Conservation (phyloP, 2,797 vertebrate genomes). For the Numenius phaeopus region DNA sequence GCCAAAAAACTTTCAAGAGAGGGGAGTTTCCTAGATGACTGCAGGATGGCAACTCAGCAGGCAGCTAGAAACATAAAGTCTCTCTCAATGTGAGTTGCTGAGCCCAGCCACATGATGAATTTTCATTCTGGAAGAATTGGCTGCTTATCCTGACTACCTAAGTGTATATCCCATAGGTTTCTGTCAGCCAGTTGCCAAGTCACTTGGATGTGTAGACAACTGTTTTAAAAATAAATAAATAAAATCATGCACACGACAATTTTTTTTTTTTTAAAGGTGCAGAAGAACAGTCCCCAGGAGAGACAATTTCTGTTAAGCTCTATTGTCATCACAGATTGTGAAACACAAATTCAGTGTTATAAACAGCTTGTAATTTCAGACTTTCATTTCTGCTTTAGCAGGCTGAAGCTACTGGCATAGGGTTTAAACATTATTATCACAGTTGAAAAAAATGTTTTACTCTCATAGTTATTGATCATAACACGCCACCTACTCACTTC, state of each 20-base stretch:
- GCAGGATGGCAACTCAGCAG: not conserved
- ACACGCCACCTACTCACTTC: slow-evolving; percentile 52
- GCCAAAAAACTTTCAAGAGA: not conserved
- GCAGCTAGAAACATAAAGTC: not conserved
- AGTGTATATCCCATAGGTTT: slow-evolving; percentile 40
- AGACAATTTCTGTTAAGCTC: slow-evolving; percentile 63
- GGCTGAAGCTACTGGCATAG: slow-evolving; percentile 39
- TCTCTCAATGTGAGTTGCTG: not conserved
- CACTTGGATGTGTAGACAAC: slow-evolving; percentile 42
- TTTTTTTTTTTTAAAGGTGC: slow-evolving; percentile 51
- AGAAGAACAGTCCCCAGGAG: slow-evolving; percentile 60
- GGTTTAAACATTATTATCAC: slow-evolving; percentile 71
- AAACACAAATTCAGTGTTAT: slow-evolving; percentile 69
- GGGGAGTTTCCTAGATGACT: not conserved
- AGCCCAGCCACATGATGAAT: not conserved
- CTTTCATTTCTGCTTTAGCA: slow-evolving; percentile 62
- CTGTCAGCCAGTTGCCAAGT: slow-evolving; percentile 60
- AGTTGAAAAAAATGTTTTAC: slow-evolving; percentile 56
- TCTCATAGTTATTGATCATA: slow-evolving; percentile 56
- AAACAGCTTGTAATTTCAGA: slow-evolving; percentile 76
- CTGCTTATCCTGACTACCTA: not conserved
- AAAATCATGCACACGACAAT: not conserved
- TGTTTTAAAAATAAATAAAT: slow-evolving; percentile 57
- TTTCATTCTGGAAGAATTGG: not conserved
- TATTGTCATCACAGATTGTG: slow-evolving; percentile 61